A percentile compares a stretch with the other conserved stretches of the same genome.
phyloP scores from a whole-genome alignment of 2,113 vertebrate genomes.

The Nematolebias whitei region DNA sequence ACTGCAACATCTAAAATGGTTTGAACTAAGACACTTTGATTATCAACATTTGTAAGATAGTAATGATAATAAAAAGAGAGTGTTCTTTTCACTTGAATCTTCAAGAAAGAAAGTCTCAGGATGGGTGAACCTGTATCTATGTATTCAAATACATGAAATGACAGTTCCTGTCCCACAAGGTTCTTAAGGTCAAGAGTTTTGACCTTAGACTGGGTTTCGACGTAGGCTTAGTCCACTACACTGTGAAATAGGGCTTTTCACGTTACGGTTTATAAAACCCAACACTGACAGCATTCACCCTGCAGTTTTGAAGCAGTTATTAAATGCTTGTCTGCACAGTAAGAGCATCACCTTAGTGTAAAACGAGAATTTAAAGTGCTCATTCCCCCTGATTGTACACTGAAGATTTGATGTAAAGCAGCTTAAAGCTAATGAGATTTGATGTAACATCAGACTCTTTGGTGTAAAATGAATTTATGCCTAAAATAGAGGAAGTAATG shows the following conservation, averaged over 20 bases:
- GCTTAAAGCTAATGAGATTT: conserved; percentile 21
- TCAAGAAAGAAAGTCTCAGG: too few species aligned
- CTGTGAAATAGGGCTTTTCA: neutral
- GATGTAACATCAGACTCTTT: conserved; percentile 13
- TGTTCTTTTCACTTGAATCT: too few species aligned
- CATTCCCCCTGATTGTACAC: neutral
- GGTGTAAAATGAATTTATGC: conserved; percentile 12
- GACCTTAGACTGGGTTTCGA: too few species aligned
- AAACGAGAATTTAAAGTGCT: conserved; percentile 26
- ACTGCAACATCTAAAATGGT: too few species aligned
- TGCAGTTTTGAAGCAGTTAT: conserved; percentile 15
- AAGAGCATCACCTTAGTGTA: conserved; percentile 3
- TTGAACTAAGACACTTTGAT: too few species aligned
- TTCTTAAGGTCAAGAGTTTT: too few species aligned
- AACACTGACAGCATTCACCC: conserved; percentile 4
- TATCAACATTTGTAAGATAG: too few species aligned
- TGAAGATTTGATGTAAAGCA: conserved; percentile 8
- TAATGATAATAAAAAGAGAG: too few species aligned
- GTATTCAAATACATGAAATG: too few species aligned
- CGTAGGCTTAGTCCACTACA: too few species aligned
- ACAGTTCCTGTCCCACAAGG: too few species aligned
- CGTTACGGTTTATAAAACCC: conserved; percentile 1
- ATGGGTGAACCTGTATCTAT: too few species aligned
- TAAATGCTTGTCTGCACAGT: conserved; percentile 7
- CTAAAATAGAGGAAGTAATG: conserved; percentile 8